Percentiles rank a stretch among this genome's conserved stretches.
These are phyloP conservation scores for Asarcornis scutulata DNA, from an alignment of 2,113 vertebrate species.

Conservation along the genomic window DNA sequence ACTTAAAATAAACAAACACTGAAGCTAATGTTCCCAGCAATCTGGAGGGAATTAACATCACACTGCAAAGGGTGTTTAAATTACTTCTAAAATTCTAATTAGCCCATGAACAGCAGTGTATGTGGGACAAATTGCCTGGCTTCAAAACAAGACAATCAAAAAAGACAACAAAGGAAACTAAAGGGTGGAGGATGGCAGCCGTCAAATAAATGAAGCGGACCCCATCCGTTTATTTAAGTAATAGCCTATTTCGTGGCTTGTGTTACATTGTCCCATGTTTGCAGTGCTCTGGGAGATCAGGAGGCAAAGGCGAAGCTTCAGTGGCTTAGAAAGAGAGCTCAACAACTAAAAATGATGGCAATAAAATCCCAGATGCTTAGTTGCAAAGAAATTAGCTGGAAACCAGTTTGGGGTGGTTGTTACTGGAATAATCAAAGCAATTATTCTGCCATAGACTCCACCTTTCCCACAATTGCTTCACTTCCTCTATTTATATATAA, in stretches of 20 bases:
- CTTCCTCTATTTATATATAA: neutral
- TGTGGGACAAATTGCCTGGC: constrained; percentile 17
- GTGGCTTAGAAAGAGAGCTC: neutral
- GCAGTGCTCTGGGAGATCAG: constrained; percentile 15
- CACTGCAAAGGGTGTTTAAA: constrained; percentile 2
- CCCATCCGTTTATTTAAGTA: constrained; percentile 51
- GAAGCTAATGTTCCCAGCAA: constrained; percentile 36
- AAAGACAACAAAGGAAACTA: constrained; percentile 49
- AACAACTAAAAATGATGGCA: neutral
- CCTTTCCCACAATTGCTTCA: neutral
- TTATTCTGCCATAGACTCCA: neutral
- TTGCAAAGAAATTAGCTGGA: neutral
- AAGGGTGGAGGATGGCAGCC: constrained; percentile 29
- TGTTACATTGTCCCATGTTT: constrained; percentile 15
- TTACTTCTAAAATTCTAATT: constrained; percentile 44
- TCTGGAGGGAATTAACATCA: constrained; percentile 57
- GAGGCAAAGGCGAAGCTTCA: constrained; percentile 22
- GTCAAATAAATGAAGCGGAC: constrained; percentile 50
- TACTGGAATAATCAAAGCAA: neutral
- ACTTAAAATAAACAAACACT: constrained; percentile 51
- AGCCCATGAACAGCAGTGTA: neutral
- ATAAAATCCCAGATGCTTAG: constrained; percentile 29
- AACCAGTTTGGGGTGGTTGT: neutral
- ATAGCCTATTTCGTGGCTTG: constrained; percentile 34
- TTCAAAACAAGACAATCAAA: constrained; percentile 59